phyloP scores from a whole-genome alignment of 2,888 invertebrate species.

The Drosophila quasianomalipes region DNA sequence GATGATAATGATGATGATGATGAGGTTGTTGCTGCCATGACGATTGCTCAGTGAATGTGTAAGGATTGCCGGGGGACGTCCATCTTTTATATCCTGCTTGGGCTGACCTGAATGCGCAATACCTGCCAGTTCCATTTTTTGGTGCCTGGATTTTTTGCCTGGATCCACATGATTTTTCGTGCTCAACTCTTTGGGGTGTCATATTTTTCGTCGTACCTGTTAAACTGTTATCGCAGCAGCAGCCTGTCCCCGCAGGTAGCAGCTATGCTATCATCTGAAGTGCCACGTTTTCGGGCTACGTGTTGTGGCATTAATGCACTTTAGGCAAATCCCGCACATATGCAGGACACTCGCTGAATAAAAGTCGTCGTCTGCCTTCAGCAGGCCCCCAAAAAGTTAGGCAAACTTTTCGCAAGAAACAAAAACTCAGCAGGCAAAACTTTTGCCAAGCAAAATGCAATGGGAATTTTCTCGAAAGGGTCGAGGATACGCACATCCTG shows the following conservation, averaged over 20 bases:
- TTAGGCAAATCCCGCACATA: slow-evolving; percentile 54
- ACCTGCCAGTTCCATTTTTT: background rate
- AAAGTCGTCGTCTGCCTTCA: background rate
- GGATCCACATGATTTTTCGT: slow-evolving; percentile 49
- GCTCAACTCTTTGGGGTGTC: slow-evolving; percentile 49
- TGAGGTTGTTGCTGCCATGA: slow-evolving; percentile 52
- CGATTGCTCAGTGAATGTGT: slow-evolving; percentile 55
- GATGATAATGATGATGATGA: background rate
- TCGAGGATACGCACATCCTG: slow-evolving; percentile 31
- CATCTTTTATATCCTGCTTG: slow-evolving; percentile 43
- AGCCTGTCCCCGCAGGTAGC: slow-evolving; percentile 45
- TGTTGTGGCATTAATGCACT: slow-evolving; percentile 51
- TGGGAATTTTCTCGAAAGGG: slow-evolving; percentile 1
- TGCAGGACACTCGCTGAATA: slow-evolving; percentile 24
- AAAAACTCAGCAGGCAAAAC: slow-evolving; percentile 24
- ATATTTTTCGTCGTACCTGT: slow-evolving; percentile 43
- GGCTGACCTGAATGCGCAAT: slow-evolving; percentile 29
- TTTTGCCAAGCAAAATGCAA: slow-evolving; percentile 34
- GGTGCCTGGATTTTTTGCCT: slow-evolving; percentile 4
- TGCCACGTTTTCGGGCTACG: slow-evolving; percentile 27
- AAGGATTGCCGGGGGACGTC: slow-evolving; percentile 3
- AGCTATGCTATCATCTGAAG: slow-evolving; percentile 39
- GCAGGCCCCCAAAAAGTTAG: slow-evolving; percentile 45
- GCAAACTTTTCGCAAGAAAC: slow-evolving; percentile 30
- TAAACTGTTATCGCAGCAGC: slow-evolving; percentile 2